phyloP scores from a whole-genome alignment of 2,113 vertebrate species.

The Laticauda laticaudata region DNA sequence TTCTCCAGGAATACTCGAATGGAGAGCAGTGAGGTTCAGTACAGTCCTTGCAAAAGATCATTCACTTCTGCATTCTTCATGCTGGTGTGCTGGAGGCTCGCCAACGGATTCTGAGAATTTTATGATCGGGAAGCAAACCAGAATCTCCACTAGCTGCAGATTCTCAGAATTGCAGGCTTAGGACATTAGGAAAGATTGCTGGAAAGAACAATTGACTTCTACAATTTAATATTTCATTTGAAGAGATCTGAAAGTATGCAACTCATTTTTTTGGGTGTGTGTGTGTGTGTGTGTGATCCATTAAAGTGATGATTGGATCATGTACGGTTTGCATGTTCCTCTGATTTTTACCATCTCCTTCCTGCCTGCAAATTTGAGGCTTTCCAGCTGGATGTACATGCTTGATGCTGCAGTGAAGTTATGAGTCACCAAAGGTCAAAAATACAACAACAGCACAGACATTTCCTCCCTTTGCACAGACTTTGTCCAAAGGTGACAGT shows the following conservation, averaged over 20 bases:
- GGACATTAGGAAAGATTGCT: neutral
- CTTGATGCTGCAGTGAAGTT: neutral
- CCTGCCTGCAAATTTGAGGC: constrained; percentile 1
- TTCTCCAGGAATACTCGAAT: neutral
- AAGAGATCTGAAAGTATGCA: neutral
- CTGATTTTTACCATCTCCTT: neutral
- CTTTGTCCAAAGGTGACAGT: too few species aligned
- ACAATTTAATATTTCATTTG: neutral
- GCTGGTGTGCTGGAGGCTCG: neutral
- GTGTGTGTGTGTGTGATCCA: neutral
- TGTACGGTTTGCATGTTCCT: neutral
- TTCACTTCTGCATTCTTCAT: neutral
- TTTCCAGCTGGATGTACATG: neutral
- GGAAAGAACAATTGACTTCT: neutral
- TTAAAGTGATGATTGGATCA: neutral
- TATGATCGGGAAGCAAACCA: neutral
- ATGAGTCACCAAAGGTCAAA: neutral
- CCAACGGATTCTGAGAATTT: neutral
- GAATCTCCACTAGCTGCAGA: neutral
- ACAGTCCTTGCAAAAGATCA: neutral
- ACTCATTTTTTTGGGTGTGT: neutral
- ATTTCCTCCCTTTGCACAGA: neutral
- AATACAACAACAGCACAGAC: neutral
- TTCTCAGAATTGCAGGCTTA: neutral
- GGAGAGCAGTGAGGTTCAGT: neutral